These are phyloP conservation scores for Okapia johnstoni DNA, from an alignment of 2,113 vertebrate species.

Conservation along the genomic window DNA sequence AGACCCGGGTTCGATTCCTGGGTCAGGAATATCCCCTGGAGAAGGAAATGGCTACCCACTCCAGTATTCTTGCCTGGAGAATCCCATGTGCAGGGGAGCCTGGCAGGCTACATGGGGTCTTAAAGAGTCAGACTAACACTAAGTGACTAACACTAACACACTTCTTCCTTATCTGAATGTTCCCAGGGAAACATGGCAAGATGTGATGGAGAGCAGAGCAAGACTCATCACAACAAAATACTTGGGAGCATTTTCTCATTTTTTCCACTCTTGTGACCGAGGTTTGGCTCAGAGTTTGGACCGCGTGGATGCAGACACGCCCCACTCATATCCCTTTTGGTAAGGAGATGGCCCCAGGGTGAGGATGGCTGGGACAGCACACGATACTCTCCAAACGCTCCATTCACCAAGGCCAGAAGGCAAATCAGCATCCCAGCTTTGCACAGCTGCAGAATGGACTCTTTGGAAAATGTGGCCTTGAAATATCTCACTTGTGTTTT, in stretches of 20 bases:
- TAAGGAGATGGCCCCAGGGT: not conserved
- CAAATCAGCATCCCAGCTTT: not conserved
- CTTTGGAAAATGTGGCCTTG: not conserved
- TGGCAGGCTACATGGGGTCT: not conserved
- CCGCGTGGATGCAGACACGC: fast-evolving
- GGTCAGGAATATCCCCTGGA: not conserved
- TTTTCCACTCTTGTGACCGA: not conserved
- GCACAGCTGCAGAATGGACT: not conserved
- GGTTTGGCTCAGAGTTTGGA: not conserved
- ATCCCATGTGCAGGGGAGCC: not conserved
- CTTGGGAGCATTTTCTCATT: not conserved
- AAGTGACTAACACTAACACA: not conserved
- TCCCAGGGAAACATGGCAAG: not conserved
- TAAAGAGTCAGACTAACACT: fast-evolving
- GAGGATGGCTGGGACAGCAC: no score
- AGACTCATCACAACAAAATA: not conserved
- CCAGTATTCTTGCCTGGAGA: not conserved
- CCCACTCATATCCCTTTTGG: not conserved
- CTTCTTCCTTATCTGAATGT: not conserved
- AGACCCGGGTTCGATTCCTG: not conserved
- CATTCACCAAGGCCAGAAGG: not conserved
- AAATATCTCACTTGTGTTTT: not conserved
- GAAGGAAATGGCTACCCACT: not conserved
- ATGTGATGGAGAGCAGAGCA: not conserved
- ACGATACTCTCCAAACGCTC: not conserved